Evolutionary conservation across 2,797 vertebrate species (phyloP).

Genomic region (Acipenser transmontanus): DNA sequence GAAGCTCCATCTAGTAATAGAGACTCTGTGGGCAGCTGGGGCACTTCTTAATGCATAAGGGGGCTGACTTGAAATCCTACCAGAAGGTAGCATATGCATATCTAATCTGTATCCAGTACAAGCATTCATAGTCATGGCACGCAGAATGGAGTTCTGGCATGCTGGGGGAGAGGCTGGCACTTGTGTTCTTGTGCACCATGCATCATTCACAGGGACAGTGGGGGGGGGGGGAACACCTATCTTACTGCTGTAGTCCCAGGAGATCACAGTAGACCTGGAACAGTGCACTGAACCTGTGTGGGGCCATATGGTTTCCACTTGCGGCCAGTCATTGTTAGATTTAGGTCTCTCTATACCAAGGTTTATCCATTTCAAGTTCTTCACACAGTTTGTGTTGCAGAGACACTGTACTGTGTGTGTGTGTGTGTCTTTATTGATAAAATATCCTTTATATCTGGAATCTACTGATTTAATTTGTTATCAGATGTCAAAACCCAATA

Average conservation of each 20-base stretch:
- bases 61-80: conserved; percentile 37
- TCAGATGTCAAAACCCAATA: too few species aligned
- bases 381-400: not conserved
- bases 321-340: conserved; percentile 58
- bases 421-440: conserved; percentile 1
- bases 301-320: conserved; percentile 56
- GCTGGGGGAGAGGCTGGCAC: conserved; percentile 11
- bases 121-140: conserved; percentile 32
- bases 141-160: conserved; percentile 18
- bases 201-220: conserved; percentile 1
- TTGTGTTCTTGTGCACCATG: not conserved
- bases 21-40: conserved; percentile 74
- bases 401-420: too few species aligned
- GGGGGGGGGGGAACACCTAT: not conserved
- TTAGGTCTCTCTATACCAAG: conserved; percentile 48
- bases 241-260: not conserved
- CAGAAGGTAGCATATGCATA: conserved; percentile 25
- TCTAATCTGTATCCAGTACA: conserved; percentile 27
- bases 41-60: conserved; percentile 22
- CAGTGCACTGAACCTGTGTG: not conserved
- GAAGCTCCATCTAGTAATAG: conserved; percentile 76
- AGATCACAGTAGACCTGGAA: conserved; percentile 3
- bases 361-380: conserved; percentile 26
- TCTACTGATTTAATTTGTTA: too few species aligned
- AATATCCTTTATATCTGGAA: not conserved